Conservation (phyloP, 1,140 invertebrate species). For the Fopius arisanus region DNA sequence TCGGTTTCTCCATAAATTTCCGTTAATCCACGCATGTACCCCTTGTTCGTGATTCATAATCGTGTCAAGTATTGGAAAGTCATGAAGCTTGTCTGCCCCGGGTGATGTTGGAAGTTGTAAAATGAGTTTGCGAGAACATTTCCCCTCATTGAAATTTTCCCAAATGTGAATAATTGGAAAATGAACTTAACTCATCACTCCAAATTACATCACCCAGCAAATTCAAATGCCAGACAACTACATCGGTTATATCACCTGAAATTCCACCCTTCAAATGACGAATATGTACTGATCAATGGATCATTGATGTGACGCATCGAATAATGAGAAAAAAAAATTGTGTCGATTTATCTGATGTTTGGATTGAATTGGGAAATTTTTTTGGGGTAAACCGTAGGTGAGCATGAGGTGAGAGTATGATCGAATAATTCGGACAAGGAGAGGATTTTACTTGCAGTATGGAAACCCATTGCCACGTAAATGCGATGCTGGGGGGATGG, state of each 20-base stretch:
- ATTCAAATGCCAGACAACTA: neutral
- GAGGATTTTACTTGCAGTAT: neutral
- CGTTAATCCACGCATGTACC: neutral
- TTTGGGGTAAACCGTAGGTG: no score
- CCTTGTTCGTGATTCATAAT: neutral
- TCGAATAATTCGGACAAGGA: no score
- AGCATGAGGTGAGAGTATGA: no score
- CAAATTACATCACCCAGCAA: neutral
- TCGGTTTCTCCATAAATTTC: neutral
- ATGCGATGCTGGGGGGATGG: neutral
- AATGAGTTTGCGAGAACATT: neutral
- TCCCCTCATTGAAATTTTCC: neutral
- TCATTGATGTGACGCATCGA: no score
- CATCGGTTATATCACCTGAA: no score
- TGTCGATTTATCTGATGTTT: no score
- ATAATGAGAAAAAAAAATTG: no score
- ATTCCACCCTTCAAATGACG: no score
- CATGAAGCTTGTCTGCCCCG: neutral
- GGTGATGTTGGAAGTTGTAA: neutral
- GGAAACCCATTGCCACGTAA: neutral
- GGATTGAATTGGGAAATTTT: no score
- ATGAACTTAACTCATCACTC: neutral
- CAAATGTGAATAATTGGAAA: neutral
- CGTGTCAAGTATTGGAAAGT: neutral
- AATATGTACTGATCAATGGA: no score